These are phyloP conservation scores for Microdon myrmicae DNA, from an alignment of 2,888 invertebrate genomes.

Conservation along the genomic window DNA sequence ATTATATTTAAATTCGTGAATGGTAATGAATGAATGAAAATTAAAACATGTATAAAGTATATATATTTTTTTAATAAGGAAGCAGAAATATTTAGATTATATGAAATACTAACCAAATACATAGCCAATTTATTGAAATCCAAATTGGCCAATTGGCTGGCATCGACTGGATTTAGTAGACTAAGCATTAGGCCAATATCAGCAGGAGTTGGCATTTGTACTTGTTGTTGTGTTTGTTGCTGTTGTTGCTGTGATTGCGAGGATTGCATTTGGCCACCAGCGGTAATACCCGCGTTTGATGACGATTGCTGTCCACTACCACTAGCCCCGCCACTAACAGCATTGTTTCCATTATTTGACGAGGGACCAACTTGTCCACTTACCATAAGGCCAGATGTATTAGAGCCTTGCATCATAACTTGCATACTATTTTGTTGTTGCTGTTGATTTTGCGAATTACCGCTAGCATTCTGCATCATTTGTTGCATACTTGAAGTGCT, in stretches of 20 bases:
- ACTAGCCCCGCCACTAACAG: conserved; percentile 34
- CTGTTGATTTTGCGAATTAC: conserved; percentile 39
- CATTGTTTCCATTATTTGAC: conserved; percentile 34
- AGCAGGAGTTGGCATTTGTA: conserved; percentile 66
- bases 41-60: too few relatives aligned
- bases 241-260: conserved; percentile 55
- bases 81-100: conserved; percentile 49
- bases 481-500: conserved; percentile 65
- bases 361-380: conserved; percentile 37
- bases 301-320: conserved; percentile 53
- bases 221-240: conserved; percentile 55
- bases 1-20: too few relatives aligned
- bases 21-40: conserved; percentile 16
- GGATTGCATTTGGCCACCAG: conserved; percentile 56
- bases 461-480: conserved; percentile 62
- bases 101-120: conserved; percentile 75
- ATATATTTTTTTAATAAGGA: conserved; percentile 36
- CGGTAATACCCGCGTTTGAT: conserved; percentile 60
- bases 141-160: conserved; percentile 76
- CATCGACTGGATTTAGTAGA: conserved; percentile 67
- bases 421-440: conserved; percentile 60
- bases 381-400: conserved; percentile 40
- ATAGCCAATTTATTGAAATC: conserved; percentile 79
- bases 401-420: conserved; percentile 61
- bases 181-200: conserved; percentile 67